Evolutionary conservation across 1,140 invertebrate species (phyloP), one percentile per base, ranked within the genome.

Genomic region (Drosophila pseudoananassae): DNA sequence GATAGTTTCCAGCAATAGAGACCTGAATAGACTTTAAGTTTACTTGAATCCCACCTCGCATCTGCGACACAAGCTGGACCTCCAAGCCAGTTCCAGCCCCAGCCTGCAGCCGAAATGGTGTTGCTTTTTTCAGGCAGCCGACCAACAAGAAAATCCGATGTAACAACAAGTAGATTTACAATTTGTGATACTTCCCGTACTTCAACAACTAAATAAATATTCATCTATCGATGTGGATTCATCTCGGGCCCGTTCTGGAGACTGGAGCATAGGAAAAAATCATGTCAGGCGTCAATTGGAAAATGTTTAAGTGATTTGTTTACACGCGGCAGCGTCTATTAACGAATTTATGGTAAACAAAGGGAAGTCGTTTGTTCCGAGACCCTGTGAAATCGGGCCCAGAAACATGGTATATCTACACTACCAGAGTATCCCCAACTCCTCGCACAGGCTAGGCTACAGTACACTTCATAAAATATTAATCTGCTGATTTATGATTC

Each of bases 291-390:
- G 83, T 88, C 83, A 88, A 88, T 88, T 88, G 66, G 83, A 89
- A 83, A 88, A 83, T 88, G 83, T 88, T 88, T 76, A 88, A 88
- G 83, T 88, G 83, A 88, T 88, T 88, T 88, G 83, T 88, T 88
- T 88, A 88, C 83, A 88, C 84, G 76, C 79, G 83, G 83, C 83
- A 88, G 83, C 83, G 79, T 89, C 84, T 88, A 88, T 88, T 88
- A 88, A 89, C 79, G 79, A 88, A 88, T 88, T 88, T 88, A 88
- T 88, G 84, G 79, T 88, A 88, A 88, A 88, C 83, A 88, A 88
- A 88, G 83, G 83, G 83, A 88, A 88, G 83, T 88, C 83, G 78
- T 88, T 88, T 89, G 71, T 87, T 87, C 84, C 60, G 64, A 72
- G 40, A 58, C 56, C 66, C 63, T 33, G 38, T 31, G 40, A 17